Evolutionary conservation across 1,140 invertebrate species (phyloP).

Genomic region (Euschistus heros): DNA sequence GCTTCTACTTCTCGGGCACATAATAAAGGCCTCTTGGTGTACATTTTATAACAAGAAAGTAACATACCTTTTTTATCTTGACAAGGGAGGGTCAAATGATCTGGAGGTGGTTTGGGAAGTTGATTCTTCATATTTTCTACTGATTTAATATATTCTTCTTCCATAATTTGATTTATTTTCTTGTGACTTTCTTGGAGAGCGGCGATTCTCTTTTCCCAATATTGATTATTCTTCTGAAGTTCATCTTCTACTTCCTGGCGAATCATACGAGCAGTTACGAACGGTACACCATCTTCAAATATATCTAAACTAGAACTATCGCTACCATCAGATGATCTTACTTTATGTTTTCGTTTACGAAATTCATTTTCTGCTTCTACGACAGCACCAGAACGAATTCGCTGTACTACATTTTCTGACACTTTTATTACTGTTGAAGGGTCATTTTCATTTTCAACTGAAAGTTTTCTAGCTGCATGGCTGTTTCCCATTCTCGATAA

Average conservation of each 20-base stretch:
- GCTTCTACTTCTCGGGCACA: constrained; percentile 10
- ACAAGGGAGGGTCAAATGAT: neutral
- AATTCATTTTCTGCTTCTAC: constrained; percentile 1
- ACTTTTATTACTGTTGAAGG: constrained; percentile 11
- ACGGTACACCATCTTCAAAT: constrained; percentile 1
- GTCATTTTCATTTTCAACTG: constrained; percentile 3
- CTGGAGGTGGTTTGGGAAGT: constrained; percentile 4
- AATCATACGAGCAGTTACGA: constrained; percentile 6
- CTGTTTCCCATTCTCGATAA: neutral
- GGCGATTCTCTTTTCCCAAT: constrained; percentile 7
- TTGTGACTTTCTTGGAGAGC: neutral
- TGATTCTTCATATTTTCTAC: constrained; percentile 1
- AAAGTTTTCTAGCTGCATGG: neutral
- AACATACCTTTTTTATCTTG: constrained; percentile 14
- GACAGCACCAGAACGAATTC: neutral
- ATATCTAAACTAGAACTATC: constrained; percentile 3
- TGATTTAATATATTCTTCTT: constrained; percentile 12
- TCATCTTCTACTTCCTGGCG: constrained; percentile 14
- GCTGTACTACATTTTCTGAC: neutral
- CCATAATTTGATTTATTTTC: constrained; percentile 13
- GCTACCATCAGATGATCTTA: constrained; percentile 5
- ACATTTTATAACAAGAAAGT: constrained; percentile 6
- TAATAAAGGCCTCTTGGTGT: constrained; percentile 2
- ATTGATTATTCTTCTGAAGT: constrained; percentile 15
- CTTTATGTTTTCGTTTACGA: neutral